phyloP scores from a whole-genome alignment of 1,140 invertebrate genomes.

The Plutomurus gul region DNA sequence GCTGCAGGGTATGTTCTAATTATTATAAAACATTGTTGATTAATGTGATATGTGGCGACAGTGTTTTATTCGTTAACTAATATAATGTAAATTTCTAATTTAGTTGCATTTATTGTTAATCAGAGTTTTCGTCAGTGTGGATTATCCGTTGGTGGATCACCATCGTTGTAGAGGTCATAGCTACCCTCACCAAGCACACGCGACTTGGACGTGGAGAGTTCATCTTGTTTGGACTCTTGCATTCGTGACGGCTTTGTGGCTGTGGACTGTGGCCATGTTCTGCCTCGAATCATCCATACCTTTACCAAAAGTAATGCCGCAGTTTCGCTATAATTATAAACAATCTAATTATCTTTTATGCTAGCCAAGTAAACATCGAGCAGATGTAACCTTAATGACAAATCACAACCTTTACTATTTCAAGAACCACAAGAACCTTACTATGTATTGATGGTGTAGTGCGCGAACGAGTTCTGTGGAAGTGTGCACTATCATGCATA shows the following conservation, averaged over 20 bases:
- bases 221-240: conserved; percentile 64
- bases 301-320: conserved; percentile 32
- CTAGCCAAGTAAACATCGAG: too few relatives aligned
- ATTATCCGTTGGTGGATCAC: conserved; percentile 67
- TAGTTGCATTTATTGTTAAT: not conserved
- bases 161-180: conserved; percentile 64
- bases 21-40: not conserved
- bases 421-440: too few relatives aligned
- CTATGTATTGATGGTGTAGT: too few relatives aligned
- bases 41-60: not conserved
- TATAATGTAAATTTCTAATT: not conserved
- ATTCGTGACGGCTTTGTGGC: conserved; percentile 59
- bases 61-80: not conserved
- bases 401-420: too few relatives aligned
- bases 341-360: too few relatives aligned
- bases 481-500: too few relatives aligned
- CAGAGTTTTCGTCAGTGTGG: conserved; percentile 64
- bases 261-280: conserved; percentile 51
- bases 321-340: not conserved
- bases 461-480: too few relatives aligned
- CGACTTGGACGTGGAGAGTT: conserved; percentile 60
- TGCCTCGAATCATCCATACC: conserved; percentile 44
- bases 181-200: conserved; percentile 54
- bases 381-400: too few relatives aligned
- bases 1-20: conserved; percentile 30